These are phyloP conservation scores for Hypomecis punctinalis DNA, from an alignment of 2,888 invertebrate species.

Conservation along the genomic window DNA sequence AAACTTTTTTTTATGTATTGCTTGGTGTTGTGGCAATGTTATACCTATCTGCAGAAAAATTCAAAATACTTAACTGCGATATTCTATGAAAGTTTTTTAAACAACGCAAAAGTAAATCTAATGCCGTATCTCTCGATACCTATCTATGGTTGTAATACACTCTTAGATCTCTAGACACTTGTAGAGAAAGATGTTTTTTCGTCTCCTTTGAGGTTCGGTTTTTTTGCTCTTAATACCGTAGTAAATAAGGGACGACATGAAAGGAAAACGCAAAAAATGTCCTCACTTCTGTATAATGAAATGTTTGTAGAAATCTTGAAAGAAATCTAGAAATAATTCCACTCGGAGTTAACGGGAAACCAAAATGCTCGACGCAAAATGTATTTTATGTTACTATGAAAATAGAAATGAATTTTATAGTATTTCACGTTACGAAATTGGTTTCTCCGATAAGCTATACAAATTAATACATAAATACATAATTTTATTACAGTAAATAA, in stretches of 20 bases:
- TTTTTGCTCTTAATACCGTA: conserved; percentile 19
- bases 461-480: no score
- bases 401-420: no score
- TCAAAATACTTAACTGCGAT: no score
- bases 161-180: neutral
- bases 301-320: neutral
- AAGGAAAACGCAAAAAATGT: conserved; percentile 13
- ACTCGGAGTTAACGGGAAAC: neutral
- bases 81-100: no score
- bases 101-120: no score
- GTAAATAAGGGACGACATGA: conserved; percentile 24
- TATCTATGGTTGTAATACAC: neutral
- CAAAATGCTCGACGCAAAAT: neutral
- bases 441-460: no score
- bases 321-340: neutral
- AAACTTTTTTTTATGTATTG: no score
- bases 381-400: no score
- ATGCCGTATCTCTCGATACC: neutral
- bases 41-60: no score
- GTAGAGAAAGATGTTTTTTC: conserved; percentile 5
- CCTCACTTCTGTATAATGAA: neutral
- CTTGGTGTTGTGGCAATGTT: no score
- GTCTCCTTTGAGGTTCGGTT: conserved; percentile 10
- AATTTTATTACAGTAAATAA: no score
- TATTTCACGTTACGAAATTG: no score